Base-by-base conservation (phyloP, 2,797 vertebrate genomes). In the Oophaga sylvatica region DNA sequence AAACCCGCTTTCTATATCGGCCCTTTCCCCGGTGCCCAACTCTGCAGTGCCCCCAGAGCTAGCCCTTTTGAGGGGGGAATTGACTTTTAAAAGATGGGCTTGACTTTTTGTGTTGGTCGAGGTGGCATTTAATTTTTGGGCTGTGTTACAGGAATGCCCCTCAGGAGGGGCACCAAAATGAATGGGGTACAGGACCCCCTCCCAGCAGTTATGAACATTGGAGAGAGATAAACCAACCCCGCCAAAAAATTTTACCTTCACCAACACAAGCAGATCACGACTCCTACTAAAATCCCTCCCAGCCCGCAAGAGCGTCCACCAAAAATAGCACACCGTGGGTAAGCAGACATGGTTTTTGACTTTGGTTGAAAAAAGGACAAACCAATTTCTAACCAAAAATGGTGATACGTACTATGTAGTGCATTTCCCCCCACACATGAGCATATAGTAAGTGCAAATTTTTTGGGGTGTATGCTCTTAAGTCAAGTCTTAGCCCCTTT, bases 241-340 rank as follows among this genome's bases (percentile, higher is more conserved):
- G 91, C 94, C 95, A n/a, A 90, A 98, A 97, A 93, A 91, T 95
- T 84, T 93, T 95, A 77, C 93, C 97, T 95, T 0, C 97, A 96
- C 93, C 92, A 93, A 73, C 97, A 97, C 92, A 93, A 97, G 90
- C 97, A 97, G 70, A 94, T 96, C 83, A 96, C 0, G 98, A 99
- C 87, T 97, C 97, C 62, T 98, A 98, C 93, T 99, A 98, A 90
- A 99, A 99, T 92, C 98, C 0, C 96, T 99, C 84, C 98, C 98
- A 0, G 97, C 98, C 68, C 97, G 98, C 94, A 99, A 97, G 94
- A 97, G 95, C 0, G 96, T 96, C 20, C 91, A 94, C 96, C 62
- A 98, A 98, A 94, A 96, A 94, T 97, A 99, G 97, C 94, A 96
- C 5, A 91, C 95, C 0, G 90, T 96, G 90, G 95, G 98, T 99